Percentiles rank a stretch among this genome's conserved stretches.
Evolutionary conservation across 2,797 vertebrate species (phyloP).

Genomic region (Peromyscus eremicus): DNA sequence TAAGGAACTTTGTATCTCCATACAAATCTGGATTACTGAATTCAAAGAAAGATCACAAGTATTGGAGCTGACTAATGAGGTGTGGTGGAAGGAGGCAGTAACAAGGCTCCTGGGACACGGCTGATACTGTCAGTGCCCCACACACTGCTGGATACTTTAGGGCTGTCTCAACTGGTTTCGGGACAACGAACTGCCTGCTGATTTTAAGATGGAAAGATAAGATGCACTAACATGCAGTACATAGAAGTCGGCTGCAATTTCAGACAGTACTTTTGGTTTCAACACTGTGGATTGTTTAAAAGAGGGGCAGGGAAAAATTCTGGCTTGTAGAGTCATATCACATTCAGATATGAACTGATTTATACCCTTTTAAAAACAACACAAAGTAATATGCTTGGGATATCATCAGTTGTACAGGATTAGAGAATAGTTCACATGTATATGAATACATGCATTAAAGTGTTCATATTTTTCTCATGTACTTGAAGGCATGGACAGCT

Average conservation of each 20-base stretch:
- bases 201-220: slow-evolving; percentile 48
- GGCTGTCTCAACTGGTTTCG: background rate
- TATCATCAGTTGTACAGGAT: background rate
- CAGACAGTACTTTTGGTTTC: background rate
- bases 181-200: slow-evolving; percentile 6
- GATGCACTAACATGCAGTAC: background rate
- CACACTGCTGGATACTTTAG: background rate
- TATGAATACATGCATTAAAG: background rate
- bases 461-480: background rate
- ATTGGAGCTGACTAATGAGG: slow-evolving; percentile 61
- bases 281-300: background rate
- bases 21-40: slow-evolving; percentile 1
- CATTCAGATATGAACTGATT: background rate
- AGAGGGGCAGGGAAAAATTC: background rate
- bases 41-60: slow-evolving; percentile 60
- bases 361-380: background rate
- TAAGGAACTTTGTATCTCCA: background rate
- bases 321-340: background rate
- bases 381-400: background rate
- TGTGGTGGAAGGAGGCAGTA: background rate
- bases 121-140: background rate
- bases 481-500: background rate
- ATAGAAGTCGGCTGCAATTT: background rate
- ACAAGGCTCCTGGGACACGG: slow-evolving; percentile 55
- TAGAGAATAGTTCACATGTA: background rate